These are phyloP conservation scores for Trichacis sp. DNA, from an alignment of 2,888 invertebrate species.

Conservation along the genomic window DNA sequence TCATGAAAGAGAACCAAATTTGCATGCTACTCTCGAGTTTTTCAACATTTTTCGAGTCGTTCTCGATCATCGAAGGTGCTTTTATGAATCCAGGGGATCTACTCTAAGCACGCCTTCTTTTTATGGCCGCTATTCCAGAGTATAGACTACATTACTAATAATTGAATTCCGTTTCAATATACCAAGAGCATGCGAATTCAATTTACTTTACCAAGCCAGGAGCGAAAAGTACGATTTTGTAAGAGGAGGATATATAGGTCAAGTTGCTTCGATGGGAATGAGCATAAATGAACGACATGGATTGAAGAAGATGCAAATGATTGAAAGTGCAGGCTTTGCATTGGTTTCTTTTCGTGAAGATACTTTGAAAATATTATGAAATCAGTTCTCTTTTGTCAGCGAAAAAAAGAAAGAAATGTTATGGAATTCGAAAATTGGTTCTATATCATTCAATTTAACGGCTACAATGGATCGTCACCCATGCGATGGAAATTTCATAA, in stretches of 20 bases:
- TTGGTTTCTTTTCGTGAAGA: neutral
- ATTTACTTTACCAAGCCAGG: neutral
- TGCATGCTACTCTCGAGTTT: no score
- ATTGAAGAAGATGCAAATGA: neutral
- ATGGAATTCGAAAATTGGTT: neutral
- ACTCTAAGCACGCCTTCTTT: no score
- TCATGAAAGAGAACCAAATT: no score
- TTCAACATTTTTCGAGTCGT: no score
- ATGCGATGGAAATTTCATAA: no score
- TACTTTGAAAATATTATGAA: neutral
- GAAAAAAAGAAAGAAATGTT: neutral
- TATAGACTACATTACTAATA: neutral
- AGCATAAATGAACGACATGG: neutral
- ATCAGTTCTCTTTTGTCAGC: neutral
- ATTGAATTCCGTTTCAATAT: slow-evolving; percentile 1
- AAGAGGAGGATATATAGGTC: neutral
- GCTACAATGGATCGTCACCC: no score
- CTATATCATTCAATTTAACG: neutral
- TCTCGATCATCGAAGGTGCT: no score
- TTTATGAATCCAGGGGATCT: no score
- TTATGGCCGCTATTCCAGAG: neutral
- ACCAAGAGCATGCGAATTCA: neutral
- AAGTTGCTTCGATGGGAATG: neutral
- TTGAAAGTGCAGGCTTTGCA: neutral
- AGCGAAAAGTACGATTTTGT: neutral